A percentile compares a stretch with the other conserved stretches of the same genome.
Conservation (phyloP, 2,797 vertebrate genomes). For the Argya squamiceps region DNA sequence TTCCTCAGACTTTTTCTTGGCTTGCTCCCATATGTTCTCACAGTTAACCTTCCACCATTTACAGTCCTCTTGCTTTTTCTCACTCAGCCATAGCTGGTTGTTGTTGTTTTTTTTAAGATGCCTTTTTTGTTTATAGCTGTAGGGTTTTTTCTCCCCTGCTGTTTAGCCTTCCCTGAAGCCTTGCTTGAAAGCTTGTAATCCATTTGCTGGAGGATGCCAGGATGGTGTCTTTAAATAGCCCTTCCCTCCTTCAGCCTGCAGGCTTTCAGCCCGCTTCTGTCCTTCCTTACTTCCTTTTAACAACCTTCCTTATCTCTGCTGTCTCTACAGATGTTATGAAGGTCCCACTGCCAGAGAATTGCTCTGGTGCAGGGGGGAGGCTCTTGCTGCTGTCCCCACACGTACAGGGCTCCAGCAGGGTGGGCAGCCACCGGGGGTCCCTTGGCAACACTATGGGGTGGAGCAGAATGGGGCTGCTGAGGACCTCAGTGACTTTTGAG, state of each 20-base stretch:
- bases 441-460: neutral
- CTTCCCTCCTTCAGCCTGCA: neutral
- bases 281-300: neutral
- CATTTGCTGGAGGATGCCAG: neutral
- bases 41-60: constrained; percentile 29
- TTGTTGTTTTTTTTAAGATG: neutral
- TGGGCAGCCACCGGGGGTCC: neutral
- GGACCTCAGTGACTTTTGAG: neutral
- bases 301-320: neutral
- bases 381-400: neutral
- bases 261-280: neutral
- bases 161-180: constrained; percentile 23
- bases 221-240: constrained; percentile 14
- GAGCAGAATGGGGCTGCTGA: neutral
- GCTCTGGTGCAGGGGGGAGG: neutral
- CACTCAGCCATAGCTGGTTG: neutral
- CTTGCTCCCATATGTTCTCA: constrained; percentile 3
- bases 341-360: neutral
- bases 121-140: constrained; percentile 33
- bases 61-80: constrained; percentile 19
- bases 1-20: constrained; percentile 63
- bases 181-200: constrained; percentile 26
- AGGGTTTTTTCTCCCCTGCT: neutral
- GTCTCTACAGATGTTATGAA: neutral
- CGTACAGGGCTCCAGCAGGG: neutral